phyloP scores from a whole-genome alignment of 2,113 vertebrate genomes.

The Procavia capensis region DNA sequence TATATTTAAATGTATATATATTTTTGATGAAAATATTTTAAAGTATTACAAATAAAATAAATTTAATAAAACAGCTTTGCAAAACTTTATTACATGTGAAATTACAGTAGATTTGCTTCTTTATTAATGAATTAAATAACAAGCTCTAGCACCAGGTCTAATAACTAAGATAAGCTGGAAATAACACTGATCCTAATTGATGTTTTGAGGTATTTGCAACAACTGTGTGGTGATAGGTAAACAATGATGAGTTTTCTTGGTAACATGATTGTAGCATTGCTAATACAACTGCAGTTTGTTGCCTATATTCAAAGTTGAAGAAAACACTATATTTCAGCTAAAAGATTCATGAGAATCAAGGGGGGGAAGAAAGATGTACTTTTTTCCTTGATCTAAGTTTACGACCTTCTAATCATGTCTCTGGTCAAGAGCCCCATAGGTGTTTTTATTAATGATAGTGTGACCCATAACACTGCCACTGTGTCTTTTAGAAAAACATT shows the following conservation, averaged over 20 bases:
- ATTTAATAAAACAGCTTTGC: constrained; percentile 9
- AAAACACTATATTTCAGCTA: background rate
- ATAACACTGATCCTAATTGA: background rate
- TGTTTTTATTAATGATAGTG: background rate
- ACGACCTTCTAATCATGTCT: background rate
- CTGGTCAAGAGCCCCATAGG: too few species aligned
- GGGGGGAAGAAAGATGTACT: background rate
- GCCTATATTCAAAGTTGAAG: background rate
- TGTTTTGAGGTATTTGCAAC: background rate
- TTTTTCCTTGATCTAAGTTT: background rate
- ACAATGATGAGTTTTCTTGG: background rate
- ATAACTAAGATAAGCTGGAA: background rate
- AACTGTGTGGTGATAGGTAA: background rate
- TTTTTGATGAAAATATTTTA: constrained; percentile 43
- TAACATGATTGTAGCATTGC: background rate
- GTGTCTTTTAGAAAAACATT: background rate
- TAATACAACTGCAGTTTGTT: background rate
- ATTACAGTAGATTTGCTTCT: background rate
- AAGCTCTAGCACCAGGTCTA: background rate
- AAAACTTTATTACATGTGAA: background rate
- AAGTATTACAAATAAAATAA: constrained; percentile 34
- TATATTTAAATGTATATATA: constrained; percentile 1
- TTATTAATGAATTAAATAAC: constrained; percentile 3
- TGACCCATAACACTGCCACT: background rate
- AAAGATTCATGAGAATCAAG: constrained; percentile 11